Percentiles rank a stretch among this genome's conserved stretches.
phyloP scores from a whole-genome alignment of 2,888 invertebrate genomes.

The Tenthredo notha region DNA sequence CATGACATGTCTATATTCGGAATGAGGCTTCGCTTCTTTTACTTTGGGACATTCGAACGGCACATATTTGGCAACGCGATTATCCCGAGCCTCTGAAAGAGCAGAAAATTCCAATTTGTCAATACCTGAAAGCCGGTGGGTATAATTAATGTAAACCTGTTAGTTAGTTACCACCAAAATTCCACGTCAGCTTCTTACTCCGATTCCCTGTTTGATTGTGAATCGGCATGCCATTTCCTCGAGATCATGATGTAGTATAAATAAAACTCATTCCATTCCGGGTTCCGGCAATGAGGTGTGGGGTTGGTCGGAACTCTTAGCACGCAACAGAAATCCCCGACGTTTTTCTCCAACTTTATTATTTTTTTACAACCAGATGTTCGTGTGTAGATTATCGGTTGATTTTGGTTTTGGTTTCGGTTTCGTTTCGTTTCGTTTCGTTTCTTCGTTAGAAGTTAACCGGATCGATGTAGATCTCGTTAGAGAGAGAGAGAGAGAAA shows the following conservation, averaged over 20 bases:
- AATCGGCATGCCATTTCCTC: background rate
- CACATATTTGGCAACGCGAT: background rate
- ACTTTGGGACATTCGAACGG: background rate
- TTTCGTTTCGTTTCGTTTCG: constrained; percentile 6
- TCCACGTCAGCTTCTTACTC: background rate
- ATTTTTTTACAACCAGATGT: background rate
- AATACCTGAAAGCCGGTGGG: background rate
- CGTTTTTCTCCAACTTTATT: constrained; percentile 11
- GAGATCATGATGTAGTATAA: background rate
- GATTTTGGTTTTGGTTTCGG: background rate
- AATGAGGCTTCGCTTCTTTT: background rate
- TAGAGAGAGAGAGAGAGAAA: constrained; percentile 2
- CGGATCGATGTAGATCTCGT: constrained; percentile 37
- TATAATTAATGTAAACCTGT: background rate
- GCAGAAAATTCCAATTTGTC: background rate
- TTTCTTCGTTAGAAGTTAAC: background rate
- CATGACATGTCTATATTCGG: background rate
- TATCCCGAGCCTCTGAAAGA: background rate
- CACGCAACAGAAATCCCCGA: background rate
- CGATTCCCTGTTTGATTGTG: background rate
- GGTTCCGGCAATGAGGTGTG: background rate
- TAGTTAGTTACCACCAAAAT: background rate
- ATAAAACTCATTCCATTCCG: background rate
- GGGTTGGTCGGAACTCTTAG: background rate
- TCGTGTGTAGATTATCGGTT: background rate